These are phyloP conservation scores for Polymixis lichenea DNA, from an alignment of 2,888 invertebrate species.

Conservation along the genomic window DNA sequence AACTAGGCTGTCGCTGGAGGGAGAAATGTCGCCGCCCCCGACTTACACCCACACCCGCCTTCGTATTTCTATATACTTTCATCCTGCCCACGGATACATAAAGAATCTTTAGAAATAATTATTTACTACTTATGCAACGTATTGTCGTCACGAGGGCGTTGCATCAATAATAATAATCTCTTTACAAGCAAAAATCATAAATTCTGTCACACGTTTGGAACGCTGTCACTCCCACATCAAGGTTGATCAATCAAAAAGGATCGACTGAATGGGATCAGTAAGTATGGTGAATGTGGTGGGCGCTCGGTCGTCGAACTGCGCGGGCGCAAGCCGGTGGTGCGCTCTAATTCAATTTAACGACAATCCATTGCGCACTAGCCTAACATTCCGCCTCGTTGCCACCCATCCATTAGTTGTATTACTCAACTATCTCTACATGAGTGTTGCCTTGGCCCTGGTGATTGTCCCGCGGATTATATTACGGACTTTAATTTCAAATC, in stretches of 20 bases:
- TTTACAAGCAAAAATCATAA: conserved; percentile 63
- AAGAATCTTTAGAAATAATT: conserved; percentile 66
- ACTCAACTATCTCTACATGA: conserved; percentile 76
- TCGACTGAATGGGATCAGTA: conserved; percentile 88
- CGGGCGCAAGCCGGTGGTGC: conserved; percentile 86
- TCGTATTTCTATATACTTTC: conserved; percentile 70
- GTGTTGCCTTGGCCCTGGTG: conserved; percentile 69
- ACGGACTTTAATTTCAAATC: conserved; percentile 74
- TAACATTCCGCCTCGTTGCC: conserved; percentile 77
- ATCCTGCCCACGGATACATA: conserved; percentile 73
- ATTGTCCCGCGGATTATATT: conserved; percentile 64
- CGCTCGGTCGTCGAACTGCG: conserved; percentile 90
- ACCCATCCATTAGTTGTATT: conserved; percentile 72
- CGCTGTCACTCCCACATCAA: conserved; percentile 83
- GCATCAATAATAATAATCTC: conserved; percentile 66
- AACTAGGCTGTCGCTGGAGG: conserved; percentile 64
- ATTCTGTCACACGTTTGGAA: conserved; percentile 70
- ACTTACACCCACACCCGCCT: conserved; percentile 72
- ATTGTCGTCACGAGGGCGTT: conserved; percentile 63
- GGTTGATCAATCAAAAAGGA: conserved; percentile 88
- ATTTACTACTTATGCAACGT: conserved; percentile 55
- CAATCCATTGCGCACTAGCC: conserved; percentile 82
- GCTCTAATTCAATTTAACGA: conserved; percentile 89
- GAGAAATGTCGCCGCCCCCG: conserved; percentile 73
- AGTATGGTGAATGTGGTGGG: conserved; percentile 85